Conservation (phyloP, 2,113 vertebrate genomes). For the Trogon melanurus region DNA sequence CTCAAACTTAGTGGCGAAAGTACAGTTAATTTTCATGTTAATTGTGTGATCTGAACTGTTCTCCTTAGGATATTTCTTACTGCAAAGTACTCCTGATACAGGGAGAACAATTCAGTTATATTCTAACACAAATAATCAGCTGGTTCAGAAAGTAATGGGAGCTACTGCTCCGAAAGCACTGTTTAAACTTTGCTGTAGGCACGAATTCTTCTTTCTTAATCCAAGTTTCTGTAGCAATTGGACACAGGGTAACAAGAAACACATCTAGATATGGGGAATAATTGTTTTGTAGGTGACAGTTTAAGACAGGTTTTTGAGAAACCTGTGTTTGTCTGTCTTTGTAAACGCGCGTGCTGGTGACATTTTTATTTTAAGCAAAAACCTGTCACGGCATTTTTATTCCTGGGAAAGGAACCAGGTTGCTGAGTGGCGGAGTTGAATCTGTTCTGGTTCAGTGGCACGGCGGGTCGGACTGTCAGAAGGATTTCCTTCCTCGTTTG, state of each 20-base stretch:
- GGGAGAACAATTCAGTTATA: not conserved
- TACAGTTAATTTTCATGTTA: not conserved
- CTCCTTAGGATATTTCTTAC: not conserved
- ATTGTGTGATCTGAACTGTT: not conserved
- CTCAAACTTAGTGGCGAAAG: not conserved
- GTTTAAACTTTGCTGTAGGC: not conserved
- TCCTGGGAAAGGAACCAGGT: constrained; percentile 80
- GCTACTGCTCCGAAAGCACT: not conserved
- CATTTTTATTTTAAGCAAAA: not conserved
- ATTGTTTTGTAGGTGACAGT: not conserved
- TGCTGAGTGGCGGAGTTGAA: constrained; percentile 92
- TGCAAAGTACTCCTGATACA: not conserved
- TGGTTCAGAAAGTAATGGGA: not conserved
- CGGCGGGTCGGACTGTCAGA: constrained; percentile 77
- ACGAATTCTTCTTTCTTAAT: not conserved
- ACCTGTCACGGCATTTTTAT: not conserved
- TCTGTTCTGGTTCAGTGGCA: constrained; percentile 93
- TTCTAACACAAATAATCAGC: not conserved
- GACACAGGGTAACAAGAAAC: not conserved
- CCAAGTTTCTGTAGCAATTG: not conserved
- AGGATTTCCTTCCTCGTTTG: constrained; percentile 91
- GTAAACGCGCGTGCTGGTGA: not conserved
- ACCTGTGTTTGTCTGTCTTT: not conserved
- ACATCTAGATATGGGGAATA: not conserved
- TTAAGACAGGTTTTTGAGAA: not conserved